Evolutionary conservation across 2,797 vertebrate genomes (phyloP).

Genomic region (Tolypeutes matacus): DNA sequence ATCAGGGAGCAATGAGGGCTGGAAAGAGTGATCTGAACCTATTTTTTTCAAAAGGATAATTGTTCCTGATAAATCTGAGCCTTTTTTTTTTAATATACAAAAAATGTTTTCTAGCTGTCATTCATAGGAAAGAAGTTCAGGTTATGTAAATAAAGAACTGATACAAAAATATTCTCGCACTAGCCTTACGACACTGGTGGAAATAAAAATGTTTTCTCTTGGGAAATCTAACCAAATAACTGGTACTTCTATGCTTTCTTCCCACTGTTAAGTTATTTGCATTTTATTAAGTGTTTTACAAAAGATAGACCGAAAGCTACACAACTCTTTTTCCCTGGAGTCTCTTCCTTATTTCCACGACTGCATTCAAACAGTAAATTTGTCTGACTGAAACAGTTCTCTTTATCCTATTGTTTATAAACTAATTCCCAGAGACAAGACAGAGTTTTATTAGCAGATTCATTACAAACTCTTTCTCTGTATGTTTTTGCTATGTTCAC

Average conservation of each 20-base stretch:
- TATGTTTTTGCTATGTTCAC: slow-evolving; percentile 31
- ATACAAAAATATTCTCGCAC: slow-evolving; percentile 46
- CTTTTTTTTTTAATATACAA: background rate
- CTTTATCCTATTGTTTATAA: slow-evolving; percentile 59
- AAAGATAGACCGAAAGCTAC: background rate
- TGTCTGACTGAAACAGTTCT: slow-evolving; percentile 41
- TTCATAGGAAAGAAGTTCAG: slow-evolving; percentile 19
- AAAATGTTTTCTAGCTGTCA: slow-evolving; percentile 33
- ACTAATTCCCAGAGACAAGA: slow-evolving; percentile 63
- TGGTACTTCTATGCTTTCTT: slow-evolving; percentile 22
- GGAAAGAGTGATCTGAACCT: background rate
- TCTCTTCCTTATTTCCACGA: slow-evolving; percentile 5
- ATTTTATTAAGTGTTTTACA: slow-evolving; percentile 57
- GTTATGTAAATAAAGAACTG: slow-evolving; percentile 44
- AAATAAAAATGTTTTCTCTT: slow-evolving; percentile 63
- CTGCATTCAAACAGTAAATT: slow-evolving; percentile 48
- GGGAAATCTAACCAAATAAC: slow-evolving; percentile 42
- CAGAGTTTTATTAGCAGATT: slow-evolving; percentile 68
- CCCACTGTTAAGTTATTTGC: slow-evolving; percentile 47
- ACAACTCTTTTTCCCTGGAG: background rate
- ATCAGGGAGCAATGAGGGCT: background rate
- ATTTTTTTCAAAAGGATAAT: slow-evolving; percentile 24
- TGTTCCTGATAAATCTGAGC: slow-evolving; percentile 35
- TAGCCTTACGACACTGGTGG: background rate
- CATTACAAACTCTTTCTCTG: slow-evolving; percentile 63